A percentile compares a stretch with the other conserved stretches of the same genome.
Evolutionary conservation across 2,113 vertebrate genomes (phyloP).

Genomic region (Colius striatus): DNA sequence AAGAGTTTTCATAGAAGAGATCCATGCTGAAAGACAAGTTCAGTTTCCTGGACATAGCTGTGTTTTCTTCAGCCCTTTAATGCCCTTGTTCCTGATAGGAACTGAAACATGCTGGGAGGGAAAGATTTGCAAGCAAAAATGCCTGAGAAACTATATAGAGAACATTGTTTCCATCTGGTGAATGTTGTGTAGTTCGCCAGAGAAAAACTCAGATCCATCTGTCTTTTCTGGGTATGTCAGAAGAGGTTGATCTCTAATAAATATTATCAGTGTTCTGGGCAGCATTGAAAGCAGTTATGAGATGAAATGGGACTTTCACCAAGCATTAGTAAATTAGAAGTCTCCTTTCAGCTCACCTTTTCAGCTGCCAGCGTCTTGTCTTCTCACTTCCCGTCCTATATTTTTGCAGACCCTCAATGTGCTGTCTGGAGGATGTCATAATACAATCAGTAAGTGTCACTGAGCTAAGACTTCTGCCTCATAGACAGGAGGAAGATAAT

Average conservation of each 20-base stretch:
- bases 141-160: slow-evolving; percentile 17
- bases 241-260: neutral
- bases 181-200: slow-evolving; percentile 27
- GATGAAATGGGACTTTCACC: neutral
- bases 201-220: slow-evolving; percentile 40
- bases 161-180: slow-evolving; percentile 54
- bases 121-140: slow-evolving; percentile 33
- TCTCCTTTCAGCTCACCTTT: neutral
- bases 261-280: neutral
- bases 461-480: neutral
- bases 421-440: neutral
- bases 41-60: neutral
- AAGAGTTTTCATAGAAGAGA: neutral
- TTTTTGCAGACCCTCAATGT: neutral
- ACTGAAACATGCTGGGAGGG: neutral
- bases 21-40: neutral
- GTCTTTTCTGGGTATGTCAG: slow-evolving; percentile 18
- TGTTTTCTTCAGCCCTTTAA: slow-evolving; percentile 12
- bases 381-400: neutral
- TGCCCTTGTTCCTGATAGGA: slow-evolving; percentile 4
- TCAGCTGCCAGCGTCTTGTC: neutral
- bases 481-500: neutral
- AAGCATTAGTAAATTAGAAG: neutral
- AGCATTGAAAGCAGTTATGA: neutral
- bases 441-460: neutral